Base-by-base conservation (phyloP, 2,888 invertebrate genomes). In the Nomada goodeniana region DNA sequence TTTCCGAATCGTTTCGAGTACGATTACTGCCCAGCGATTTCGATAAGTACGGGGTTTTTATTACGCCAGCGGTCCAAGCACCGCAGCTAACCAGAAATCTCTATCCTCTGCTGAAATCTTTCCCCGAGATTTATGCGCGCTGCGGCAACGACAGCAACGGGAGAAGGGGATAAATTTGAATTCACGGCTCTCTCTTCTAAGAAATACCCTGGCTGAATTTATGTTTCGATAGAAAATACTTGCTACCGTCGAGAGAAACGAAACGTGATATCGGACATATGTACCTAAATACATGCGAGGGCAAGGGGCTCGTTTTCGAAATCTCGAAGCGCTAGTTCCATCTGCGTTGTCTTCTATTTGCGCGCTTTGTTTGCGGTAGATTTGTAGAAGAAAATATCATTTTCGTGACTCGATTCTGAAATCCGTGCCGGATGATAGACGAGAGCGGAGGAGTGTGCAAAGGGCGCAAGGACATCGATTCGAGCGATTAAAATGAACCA, bases 161-260 rank as follows among this genome's bases (percentile, higher is more conserved):
- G 15, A n/a, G 77, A 59, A 59, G 63, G 68, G 80, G 71, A 82
- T 86, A 87, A 86, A 88, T 88, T 87, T 72, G 76, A 87, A 88
- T 87, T 88, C 82, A 82, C 80, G 59, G 71, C 71, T 59, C 65
- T 53, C 63, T 67, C 72, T 60, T 52, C 70, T 26, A 60, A 68
- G 80, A 59, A 69, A 71, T 60, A 52, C 60, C 70, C 61, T 53
- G 74, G 69, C 63, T 73, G 71, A 82, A 76, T 87, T 83, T 75
- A 78, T 73, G 72, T 55, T 71, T 18, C 18, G 70, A 63, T 68
- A 72, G 70, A 55, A 76, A 72, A 74, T 74, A 67, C 57, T 75
- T 82, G 74, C 71, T 82, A 68, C 55, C 64, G 20, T 9, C 9
- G 52, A 11, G 60, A 23, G 53, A 52, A 74, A 73, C 52, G 75